Percentiles rank a stretch among this genome's conserved stretches.
phyloP scores from a whole-genome alignment of 2,888 invertebrate genomes.

The Campaea margaritaria region DNA sequence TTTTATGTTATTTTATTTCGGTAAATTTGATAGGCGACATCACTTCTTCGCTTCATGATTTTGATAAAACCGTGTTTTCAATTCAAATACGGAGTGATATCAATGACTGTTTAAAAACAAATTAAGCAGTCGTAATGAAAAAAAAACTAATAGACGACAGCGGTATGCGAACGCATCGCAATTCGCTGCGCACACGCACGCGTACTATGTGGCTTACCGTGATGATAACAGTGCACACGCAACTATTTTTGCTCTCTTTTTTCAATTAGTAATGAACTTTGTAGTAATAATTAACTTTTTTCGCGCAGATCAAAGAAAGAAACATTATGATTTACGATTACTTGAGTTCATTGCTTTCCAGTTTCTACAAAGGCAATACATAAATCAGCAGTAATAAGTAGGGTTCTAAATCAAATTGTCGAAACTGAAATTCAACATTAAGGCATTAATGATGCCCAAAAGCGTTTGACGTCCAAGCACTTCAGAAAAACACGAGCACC shows the following conservation, averaged over 20 bases:
- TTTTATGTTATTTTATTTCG: neutral
- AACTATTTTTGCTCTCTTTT: conserved; percentile 52
- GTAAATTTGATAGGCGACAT: neutral
- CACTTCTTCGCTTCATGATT: neutral
- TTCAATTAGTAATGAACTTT: conserved; percentile 34
- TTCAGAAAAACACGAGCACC: neutral
- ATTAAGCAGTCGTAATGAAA: conserved; percentile 40
- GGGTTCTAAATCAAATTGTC: neutral
- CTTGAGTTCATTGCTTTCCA: neutral
- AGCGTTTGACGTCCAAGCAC: neutral
- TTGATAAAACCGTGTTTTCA: conserved; percentile 5
- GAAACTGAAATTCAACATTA: neutral
- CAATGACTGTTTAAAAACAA: conserved; percentile 10
- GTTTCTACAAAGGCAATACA: neutral
- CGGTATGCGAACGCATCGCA: conserved; percentile 9
- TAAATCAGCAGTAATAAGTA: too few relatives aligned
- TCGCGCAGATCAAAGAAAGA: conserved; percentile 11
- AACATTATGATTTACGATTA: conserved; percentile 2
- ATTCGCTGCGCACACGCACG: conserved; percentile 44
- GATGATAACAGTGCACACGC: conserved; percentile 64
- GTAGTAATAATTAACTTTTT: conserved; percentile 13
- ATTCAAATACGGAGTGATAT: neutral
- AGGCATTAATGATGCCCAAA: neutral
- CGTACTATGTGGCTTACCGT: conserved; percentile 52
- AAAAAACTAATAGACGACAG: conserved; percentile 36